A percentile compares a stretch with the other conserved stretches of the same genome.
Evolutionary conservation across 2,113 vertebrate genomes (phyloP).

Genomic region (Malaclemys terrapin): DNA sequence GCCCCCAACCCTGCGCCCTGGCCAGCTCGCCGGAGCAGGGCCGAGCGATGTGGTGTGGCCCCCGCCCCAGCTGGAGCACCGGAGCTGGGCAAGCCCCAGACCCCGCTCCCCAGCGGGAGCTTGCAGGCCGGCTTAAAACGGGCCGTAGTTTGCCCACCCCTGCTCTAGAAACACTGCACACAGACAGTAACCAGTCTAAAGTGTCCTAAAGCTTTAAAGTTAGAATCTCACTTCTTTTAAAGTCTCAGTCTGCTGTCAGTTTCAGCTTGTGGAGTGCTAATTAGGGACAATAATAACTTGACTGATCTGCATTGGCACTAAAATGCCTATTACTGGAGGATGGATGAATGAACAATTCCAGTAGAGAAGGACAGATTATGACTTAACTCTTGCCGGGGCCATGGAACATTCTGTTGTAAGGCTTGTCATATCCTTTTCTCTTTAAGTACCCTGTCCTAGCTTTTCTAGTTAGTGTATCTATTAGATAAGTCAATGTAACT

Average conservation of each 20-base stretch:
- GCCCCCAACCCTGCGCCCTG: too few species aligned
- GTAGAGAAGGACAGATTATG: not conserved
- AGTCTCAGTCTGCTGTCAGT: not conserved
- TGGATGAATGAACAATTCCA: not conserved
- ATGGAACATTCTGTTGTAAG: not conserved
- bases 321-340: not conserved
- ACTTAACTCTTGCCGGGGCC: not conserved
- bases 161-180: not conserved
- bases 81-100: too few species aligned
- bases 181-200: not conserved
- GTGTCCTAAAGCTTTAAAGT: not conserved
- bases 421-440: not conserved
- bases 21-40: too few species aligned
- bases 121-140: too few species aligned
- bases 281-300: not conserved
- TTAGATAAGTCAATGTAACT: not conserved
- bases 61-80: too few species aligned
- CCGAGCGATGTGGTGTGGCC: too few species aligned
- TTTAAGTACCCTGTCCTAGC: not conserved
- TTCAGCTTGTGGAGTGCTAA: not conserved
- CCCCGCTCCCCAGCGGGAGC: too few species aligned
- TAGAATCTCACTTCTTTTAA: not conserved
- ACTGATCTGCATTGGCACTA: not conserved
- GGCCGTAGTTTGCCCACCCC: too few species aligned
- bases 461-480: not conserved